Conservation (phyloP, 2,797 vertebrate species). For the Smutsia gigantea region DNA sequence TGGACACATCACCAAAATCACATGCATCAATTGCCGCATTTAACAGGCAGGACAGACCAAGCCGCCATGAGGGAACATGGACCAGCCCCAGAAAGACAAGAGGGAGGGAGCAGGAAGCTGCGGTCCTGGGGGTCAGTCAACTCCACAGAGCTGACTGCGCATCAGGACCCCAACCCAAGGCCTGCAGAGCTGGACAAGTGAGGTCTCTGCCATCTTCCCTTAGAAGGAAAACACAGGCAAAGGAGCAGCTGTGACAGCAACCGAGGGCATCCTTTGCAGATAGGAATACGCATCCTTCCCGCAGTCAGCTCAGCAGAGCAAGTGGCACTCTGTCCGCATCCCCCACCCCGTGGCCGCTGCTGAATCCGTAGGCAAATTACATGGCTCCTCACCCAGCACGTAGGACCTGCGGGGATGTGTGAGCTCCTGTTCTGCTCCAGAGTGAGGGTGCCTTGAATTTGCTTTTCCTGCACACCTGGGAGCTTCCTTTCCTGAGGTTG, state of each 20-base stretch:
- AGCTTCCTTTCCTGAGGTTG: not conserved
- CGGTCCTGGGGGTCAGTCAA: not conserved
- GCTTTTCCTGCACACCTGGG: accelerated
- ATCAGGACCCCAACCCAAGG: accelerated
- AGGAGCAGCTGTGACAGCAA: accelerated
- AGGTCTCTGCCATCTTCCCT: accelerated
- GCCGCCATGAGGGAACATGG: not conserved
- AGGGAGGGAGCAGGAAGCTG: too few relatives aligned
- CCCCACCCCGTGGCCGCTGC: accelerated
- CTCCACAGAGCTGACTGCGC: too few relatives aligned
- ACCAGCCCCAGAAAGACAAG: too few relatives aligned
- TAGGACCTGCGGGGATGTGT: accelerated
- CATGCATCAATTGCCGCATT: accelerated
- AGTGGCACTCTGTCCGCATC: accelerated
- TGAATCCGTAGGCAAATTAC: not conserved
- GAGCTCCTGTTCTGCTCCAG: not conserved
- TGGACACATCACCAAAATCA: not conserved
- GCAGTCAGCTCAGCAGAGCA: not conserved
- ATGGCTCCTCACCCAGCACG: not conserved
- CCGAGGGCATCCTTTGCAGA: too few relatives aligned
- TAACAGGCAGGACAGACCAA: not conserved
- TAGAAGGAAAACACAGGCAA: accelerated
- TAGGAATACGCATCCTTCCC: accelerated
- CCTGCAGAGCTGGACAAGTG: not conserved
- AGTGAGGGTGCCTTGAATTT: not conserved